phyloP scores from a whole-genome alignment of 2,888 invertebrate species.

The Aphodius granarius region DNA sequence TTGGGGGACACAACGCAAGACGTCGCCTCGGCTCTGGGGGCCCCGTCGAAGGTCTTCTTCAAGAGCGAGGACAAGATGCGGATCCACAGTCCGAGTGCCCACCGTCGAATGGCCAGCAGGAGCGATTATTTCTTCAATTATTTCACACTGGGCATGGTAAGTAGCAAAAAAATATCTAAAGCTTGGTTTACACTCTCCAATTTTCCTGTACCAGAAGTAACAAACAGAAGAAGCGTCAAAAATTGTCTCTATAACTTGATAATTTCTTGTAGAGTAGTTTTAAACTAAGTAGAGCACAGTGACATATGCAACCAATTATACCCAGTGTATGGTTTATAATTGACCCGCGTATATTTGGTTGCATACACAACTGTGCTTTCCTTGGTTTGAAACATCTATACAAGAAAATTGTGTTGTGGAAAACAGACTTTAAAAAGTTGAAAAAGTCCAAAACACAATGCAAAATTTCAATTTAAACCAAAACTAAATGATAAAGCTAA shows the following conservation, averaged over 20 bases:
- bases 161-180: slow-evolving; percentile 51
- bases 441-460: too few relatives aligned
- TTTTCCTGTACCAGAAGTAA: not conserved
- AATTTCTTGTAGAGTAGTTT: not conserved
- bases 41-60: slow-evolving; percentile 90
- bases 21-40: slow-evolving; percentile 85
- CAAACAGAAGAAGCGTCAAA: too few relatives aligned
- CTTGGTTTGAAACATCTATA: too few relatives aligned
- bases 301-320: too few relatives aligned
- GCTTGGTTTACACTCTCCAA: too few relatives aligned
- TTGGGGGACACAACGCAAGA: slow-evolving; percentile 89
- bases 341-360: too few relatives aligned
- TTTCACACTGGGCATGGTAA: slow-evolving; percentile 91
- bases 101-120: slow-evolving; percentile 74
- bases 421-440: too few relatives aligned
- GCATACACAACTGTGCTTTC: too few relatives aligned
- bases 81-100: slow-evolving; percentile 88
- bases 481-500: too few relatives aligned
- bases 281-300: not conserved
- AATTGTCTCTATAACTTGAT: too few relatives aligned
- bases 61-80: slow-evolving; percentile 99
- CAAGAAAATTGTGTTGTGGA: not conserved
- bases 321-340: too few relatives aligned
- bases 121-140: slow-evolving; percentile 99
- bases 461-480: too few relatives aligned